These are phyloP conservation scores for Fukomys damarensis DNA, from an alignment of 2,113 vertebrate genomes.

Conservation along the genomic window DNA sequence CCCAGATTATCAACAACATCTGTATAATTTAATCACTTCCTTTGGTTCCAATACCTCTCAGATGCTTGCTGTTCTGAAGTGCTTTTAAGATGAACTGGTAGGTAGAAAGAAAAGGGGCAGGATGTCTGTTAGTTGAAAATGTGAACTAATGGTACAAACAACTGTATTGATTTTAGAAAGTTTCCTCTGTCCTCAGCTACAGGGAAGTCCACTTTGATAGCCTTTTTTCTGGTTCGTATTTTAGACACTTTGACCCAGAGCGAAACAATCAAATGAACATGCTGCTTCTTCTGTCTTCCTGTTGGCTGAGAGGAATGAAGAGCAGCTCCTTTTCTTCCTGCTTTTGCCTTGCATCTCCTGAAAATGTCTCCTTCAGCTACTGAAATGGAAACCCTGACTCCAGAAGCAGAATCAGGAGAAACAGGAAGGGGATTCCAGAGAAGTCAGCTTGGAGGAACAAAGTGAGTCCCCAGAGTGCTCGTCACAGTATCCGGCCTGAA, in stretches of 20 bases:
- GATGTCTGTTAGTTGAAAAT: not conserved
- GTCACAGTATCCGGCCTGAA: not conserved
- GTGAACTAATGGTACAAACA: not conserved
- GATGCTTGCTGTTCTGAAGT: not conserved
- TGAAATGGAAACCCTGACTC: not conserved
- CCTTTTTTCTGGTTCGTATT: not conserved
- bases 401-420: not conserved
- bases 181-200: not conserved
- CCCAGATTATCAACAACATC: slow-evolving; percentile 39
- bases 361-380: not conserved
- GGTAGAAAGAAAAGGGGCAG: not conserved
- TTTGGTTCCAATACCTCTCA: slow-evolving; percentile 25
- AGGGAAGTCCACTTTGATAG: not conserved
- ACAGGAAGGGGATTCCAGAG: not conserved
- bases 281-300: not conserved
- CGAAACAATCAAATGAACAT: not conserved
- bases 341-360: not conserved
- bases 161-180: not conserved
- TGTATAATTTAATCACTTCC: slow-evolving; percentile 48
- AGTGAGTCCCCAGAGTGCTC: not conserved
- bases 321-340: not conserved
- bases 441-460: not conserved
- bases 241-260: not conserved
- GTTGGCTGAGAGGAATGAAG: not conserved
- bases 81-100: not conserved